These are phyloP conservation scores for Merodon equestris DNA, from an alignment of 2,888 invertebrate species.

Conservation along the genomic window DNA sequence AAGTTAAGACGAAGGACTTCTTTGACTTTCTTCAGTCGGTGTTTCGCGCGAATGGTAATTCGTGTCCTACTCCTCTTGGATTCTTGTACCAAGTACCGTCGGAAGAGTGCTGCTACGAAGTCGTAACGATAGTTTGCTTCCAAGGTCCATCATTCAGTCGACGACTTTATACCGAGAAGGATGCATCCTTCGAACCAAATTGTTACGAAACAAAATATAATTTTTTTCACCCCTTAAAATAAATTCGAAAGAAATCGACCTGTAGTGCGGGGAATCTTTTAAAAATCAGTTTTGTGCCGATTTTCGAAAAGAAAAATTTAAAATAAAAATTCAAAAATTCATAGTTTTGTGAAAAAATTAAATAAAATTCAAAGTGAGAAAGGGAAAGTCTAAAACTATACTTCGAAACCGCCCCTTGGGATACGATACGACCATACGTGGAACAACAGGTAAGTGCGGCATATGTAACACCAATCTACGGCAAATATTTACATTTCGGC, in stretches of 20 bases:
- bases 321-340: not conserved
- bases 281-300: slow-evolving; percentile 6
- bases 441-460: slow-evolving; percentile 52
- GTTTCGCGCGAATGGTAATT: slow-evolving; percentile 9
- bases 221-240: too few species aligned
- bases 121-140: slow-evolving; percentile 1
- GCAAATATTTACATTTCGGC: slow-evolving; percentile 52
- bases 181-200: slow-evolving; percentile 39
- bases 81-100: not conserved
- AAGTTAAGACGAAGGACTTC: too few species aligned
- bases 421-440: slow-evolving; percentile 17
- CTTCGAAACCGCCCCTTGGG: slow-evolving; percentile 12
- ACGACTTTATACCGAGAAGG: slow-evolving; percentile 31
- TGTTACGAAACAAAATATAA: not conserved
- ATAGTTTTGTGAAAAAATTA: not conserved
- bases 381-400: too few species aligned
- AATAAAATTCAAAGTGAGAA: too few species aligned
- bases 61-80: too few species aligned
- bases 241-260: not conserved
- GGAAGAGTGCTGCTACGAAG: not conserved
- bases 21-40: slow-evolving; percentile 23
- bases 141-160: slow-evolving; percentile 43
- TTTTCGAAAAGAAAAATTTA: slow-evolving; percentile 11
- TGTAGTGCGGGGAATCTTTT: slow-evolving; percentile 12
- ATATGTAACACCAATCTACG: slow-evolving; percentile 26